These are phyloP conservation scores for Isaurus tuberculatus DNA, from an alignment of 92 coral and sea anemone species.

Conservation along the genomic window DNA sequence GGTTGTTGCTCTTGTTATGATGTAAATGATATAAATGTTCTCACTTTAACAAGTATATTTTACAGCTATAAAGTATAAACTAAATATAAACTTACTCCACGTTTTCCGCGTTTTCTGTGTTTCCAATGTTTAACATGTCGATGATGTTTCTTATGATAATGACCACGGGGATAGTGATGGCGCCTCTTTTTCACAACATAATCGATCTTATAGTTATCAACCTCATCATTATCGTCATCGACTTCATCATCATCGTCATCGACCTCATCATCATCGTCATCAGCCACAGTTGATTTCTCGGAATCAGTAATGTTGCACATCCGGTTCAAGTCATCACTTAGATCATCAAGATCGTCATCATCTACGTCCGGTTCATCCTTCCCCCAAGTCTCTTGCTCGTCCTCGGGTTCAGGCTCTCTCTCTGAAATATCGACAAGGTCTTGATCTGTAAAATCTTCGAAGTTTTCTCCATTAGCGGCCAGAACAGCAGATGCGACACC, in stretches of 20 bases:
- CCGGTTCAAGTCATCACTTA: not conserved
- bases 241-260: not conserved
- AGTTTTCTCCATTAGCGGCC: not conserved
- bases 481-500: slow-evolving; percentile 8
- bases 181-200: not conserved
- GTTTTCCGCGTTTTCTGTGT: not conserved
- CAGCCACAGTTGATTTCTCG: not conserved
- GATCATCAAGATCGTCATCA: slow-evolving; percentile 12
- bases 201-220: not conserved
- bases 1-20: no score
- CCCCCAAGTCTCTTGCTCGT: not conserved
- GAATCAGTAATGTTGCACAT: not conserved
- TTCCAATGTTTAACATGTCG: slow-evolving; percentile 1
- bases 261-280: not conserved
- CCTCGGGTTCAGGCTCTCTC: slow-evolving; percentile 20
- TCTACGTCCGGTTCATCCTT: not conserved
- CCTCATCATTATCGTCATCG: not conserved
- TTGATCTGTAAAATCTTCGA: slow-evolving; percentile 31
- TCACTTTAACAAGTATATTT: no score
- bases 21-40: no score
- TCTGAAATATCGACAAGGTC: slow-evolving; percentile 35
- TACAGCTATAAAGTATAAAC: no score
- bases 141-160: slow-evolving; percentile 12
- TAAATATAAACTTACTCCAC: slow-evolving; percentile 1
- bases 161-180: not conserved